Conservation (phyloP, 2,113 vertebrate genomes). For the Callospermophilus lateralis region DNA sequence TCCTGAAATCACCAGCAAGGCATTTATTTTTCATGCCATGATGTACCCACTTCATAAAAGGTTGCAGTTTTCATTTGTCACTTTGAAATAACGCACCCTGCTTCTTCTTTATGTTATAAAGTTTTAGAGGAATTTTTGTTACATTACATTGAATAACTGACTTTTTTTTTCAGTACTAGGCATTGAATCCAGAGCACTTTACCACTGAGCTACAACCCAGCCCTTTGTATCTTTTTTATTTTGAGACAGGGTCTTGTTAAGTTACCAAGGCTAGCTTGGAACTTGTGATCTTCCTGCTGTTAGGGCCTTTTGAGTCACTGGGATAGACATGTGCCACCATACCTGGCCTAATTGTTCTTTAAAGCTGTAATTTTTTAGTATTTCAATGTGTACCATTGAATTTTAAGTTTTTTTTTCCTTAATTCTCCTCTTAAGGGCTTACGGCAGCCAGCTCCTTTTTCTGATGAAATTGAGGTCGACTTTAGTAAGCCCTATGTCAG, state of each 20-base stretch:
- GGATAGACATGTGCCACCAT: too few species aligned
- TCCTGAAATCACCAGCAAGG: slow-evolving; percentile 12
- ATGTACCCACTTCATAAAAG: neutral
- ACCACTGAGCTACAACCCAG: too few species aligned
- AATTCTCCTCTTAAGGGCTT: slow-evolving; percentile 88
- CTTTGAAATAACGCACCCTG: neutral
- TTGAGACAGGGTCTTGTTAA: too few species aligned
- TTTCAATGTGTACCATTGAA: neutral
- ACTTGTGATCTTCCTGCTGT: too few species aligned
- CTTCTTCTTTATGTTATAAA: neutral
- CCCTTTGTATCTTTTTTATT: too few species aligned
- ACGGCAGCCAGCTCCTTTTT: slow-evolving; percentile 94
- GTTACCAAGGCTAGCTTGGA: too few species aligned
- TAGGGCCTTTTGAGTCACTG: too few species aligned
- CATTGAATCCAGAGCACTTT: too few species aligned
- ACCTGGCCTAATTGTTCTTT: slow-evolving; percentile 29
- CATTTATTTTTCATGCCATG: slow-evolving; percentile 10
- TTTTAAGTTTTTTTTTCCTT: slow-evolving; percentile 50
- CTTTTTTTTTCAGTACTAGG: too few species aligned
- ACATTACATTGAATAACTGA: slow-evolving; percentile 25
- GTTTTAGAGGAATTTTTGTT: slow-evolving; percentile 52
- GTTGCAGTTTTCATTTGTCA: slow-evolving; percentile 19
- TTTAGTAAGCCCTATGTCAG: slow-evolving; percentile 92
- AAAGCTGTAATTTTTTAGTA: neutral
- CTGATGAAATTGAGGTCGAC: slow-evolving; percentile 93